Evolutionary conservation across 2,888 invertebrate species (phyloP).

Genomic region (Pachymerium ferrugineum): DNA sequence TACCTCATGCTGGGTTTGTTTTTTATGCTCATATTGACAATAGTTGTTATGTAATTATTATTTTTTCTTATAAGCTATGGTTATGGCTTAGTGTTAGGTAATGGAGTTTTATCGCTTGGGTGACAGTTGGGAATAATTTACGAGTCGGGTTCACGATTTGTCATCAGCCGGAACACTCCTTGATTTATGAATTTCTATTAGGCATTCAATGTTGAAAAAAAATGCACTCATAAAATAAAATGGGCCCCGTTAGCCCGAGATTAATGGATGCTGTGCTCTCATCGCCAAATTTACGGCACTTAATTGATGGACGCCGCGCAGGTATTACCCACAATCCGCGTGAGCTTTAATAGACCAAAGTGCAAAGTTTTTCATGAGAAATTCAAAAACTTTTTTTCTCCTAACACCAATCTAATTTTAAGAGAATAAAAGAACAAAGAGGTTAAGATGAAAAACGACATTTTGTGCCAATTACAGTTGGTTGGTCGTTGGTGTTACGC

Average conservation of each 20-base stretch:
- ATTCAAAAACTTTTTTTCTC: background rate
- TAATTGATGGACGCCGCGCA: constrained; percentile 21
- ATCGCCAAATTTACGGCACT: constrained; percentile 21
- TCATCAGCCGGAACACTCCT: constrained; percentile 21
- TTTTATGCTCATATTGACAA: background rate
- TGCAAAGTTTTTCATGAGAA: background rate
- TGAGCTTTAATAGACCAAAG: constrained; percentile 14
- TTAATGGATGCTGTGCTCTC: background rate
- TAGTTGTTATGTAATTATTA: background rate
- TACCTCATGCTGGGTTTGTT: background rate
- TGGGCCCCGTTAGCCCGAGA: constrained; percentile 18
- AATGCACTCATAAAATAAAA: constrained; percentile 21
- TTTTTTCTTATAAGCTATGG: background rate
- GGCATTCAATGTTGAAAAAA: constrained; percentile 17
- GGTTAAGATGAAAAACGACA: too few relatives aligned
- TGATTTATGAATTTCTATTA: constrained; percentile 21
- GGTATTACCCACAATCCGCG: constrained; percentile 2
- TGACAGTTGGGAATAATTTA: constrained; percentile 5
- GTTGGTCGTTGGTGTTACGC: background rate
- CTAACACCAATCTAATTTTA: background rate
- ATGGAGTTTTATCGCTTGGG: background rate
- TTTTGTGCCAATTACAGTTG: too few relatives aligned
- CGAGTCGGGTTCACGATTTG: constrained; percentile 3
- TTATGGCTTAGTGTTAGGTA: background rate
- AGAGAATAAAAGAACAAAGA: too few relatives aligned